Evolutionary conservation across 2,888 invertebrate species (phyloP).

Genomic region (Acanthococcus lagerstroemiae): DNA sequence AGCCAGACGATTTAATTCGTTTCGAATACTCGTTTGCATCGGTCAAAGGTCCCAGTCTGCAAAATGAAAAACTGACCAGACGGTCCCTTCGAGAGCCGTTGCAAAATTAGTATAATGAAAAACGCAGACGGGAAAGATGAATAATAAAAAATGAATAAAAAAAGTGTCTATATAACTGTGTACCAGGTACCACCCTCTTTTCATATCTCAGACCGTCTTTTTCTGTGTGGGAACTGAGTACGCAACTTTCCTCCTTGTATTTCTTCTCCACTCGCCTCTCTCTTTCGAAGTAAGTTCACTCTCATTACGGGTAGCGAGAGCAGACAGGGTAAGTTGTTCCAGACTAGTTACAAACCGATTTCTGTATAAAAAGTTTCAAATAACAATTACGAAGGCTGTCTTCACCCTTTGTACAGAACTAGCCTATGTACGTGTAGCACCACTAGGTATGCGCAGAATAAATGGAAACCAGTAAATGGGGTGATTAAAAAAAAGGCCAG

Average conservation of each 20-base stretch:
- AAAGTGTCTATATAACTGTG: not conserved
- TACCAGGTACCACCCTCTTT: slow-evolving; percentile 5
- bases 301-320: not conserved
- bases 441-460: not conserved
- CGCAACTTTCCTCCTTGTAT: too few species aligned
- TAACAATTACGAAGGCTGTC: slow-evolving; percentile 5
- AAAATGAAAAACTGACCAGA: not conserved
- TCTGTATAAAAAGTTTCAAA: slow-evolving; percentile 1
- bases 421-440: not conserved
- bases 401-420: not conserved
- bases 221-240: not conserved
- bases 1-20: not conserved
- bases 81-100: slow-evolving; percentile 1
- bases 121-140: not conserved
- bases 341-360: slow-evolving; percentile 3
- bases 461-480: not conserved
- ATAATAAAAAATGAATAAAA: not conserved
- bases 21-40: not conserved
- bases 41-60: not conserved
- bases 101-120: slow-evolving; percentile 4
- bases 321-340: not conserved
- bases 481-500: not conserved
- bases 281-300: not conserved
- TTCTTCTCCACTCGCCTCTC: not conserved
- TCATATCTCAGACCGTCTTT: not conserved